phyloP scores from a whole-genome alignment of 1,140 invertebrate genomes.

The Drosophila busckii region DNA sequence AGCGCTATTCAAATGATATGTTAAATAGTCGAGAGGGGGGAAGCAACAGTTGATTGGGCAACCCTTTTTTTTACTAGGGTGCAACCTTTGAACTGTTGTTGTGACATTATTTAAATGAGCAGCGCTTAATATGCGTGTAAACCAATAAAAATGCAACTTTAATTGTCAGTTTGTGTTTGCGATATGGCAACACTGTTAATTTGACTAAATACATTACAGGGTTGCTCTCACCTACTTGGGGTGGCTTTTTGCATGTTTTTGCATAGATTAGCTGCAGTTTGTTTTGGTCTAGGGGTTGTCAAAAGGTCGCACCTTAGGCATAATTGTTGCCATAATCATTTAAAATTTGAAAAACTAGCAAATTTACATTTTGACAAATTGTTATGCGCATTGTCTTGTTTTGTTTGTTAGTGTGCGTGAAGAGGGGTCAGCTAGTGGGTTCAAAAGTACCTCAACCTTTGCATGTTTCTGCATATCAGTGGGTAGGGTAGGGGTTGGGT shows the following conservation, averaged over 20 bases:
- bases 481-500: too few relatives aligned
- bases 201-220: conserved; percentile 54
- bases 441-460: too few relatives aligned
- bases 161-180: conserved; percentile 40
- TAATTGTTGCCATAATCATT: conserved; percentile 54
- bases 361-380: conserved; percentile 77
- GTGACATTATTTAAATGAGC: conserved; percentile 71
- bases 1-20: conserved; percentile 72
- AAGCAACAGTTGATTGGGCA: conserved; percentile 62
- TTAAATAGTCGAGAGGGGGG: conserved; percentile 49
- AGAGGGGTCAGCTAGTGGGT: conserved; percentile 43
- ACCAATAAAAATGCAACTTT: conserved; percentile 70
- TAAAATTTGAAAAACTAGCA: conserved; percentile 36
- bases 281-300: conserved; percentile 37
- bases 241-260: conserved; percentile 61
- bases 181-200: conserved; percentile 39
- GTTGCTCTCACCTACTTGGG: conserved; percentile 25
- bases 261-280: conserved; percentile 70
- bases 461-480: too few relatives aligned
- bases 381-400: conserved; percentile 51
- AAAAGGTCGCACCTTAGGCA: conserved; percentile 22
- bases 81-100: conserved; percentile 24
- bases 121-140: conserved; percentile 64
- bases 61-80: conserved; percentile 46
- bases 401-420: conserved; percentile 21